Evolutionary conservation across 2,113 vertebrate species (phyloP), one percentile per base, ranked within the genome.

Genomic region (Erythrocercus mccallii): DNA sequence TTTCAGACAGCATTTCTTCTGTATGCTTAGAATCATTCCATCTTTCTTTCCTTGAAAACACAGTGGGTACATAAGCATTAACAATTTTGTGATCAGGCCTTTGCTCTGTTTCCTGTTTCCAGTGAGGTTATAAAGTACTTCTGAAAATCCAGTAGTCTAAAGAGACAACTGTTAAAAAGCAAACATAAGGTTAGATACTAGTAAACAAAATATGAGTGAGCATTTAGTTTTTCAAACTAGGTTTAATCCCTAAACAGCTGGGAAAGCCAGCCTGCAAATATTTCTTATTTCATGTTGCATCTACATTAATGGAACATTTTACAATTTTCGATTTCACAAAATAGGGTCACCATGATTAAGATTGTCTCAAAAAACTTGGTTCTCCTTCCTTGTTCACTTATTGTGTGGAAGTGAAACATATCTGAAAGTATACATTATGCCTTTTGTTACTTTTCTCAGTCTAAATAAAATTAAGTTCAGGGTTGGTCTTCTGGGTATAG

Each of bases 191-290:
- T 64, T 44, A 96, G 28, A 37, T 87, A 54, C 66, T 60, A 71
- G 65, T 74, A 90, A 95, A 87, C 30, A 95, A 88, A 95, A 89
- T 89, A 90, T 40, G 35, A 95, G 45, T 35, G 61, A 86, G 54
- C 76, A 90, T 95, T 96, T 95, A 45, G 33, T 54, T 86, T 92
- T 93, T 78, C 48, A 91, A 91, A 92, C 92, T 88, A 79, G 38
- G 3, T 74, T 68, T 81, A 86, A 79, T 74, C 73, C 54, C 33
- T 38, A n/a, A 56, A 76, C 45, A 40, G 37, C 70, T 94, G 51
- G 62, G 60, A 47, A 84, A 88, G 6, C 20, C 66, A 95, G 54
- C 40, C 64, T 77, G 61, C 33, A 90, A 88, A 54, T 86, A 64
- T 13, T 89, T 35, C 30, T 48, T 85, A 66, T 58, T 90, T 94